phyloP scores from a whole-genome alignment of 1,140 invertebrate species.

The Frieseomelitta varia region DNA sequence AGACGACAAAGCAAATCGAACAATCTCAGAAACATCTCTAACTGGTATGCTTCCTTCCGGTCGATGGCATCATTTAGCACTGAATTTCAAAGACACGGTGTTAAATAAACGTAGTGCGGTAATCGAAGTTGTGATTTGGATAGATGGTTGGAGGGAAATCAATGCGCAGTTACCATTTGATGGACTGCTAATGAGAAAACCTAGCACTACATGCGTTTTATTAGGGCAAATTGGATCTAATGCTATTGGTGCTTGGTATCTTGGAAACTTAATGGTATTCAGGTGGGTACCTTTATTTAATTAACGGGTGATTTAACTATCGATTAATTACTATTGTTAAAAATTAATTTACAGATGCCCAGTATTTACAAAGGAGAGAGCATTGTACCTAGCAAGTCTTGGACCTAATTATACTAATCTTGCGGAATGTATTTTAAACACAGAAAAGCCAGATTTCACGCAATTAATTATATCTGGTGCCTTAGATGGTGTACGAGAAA shows the following conservation, averaged over 20 bases:
- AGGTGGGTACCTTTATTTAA: conserved; percentile 62
- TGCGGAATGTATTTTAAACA: conserved; percentile 81
- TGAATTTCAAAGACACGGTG: conserved; percentile 85
- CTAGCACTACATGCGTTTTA: conserved; percentile 81
- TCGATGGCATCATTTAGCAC: conserved; percentile 84
- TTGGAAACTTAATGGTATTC: conserved; percentile 83
- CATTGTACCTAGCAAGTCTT: conserved; percentile 80
- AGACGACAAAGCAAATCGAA: conserved; percentile 82
- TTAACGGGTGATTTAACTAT: not conserved
- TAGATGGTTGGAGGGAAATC: conserved; percentile 82
- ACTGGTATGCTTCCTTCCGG: conserved; percentile 80
- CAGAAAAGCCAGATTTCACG: conserved; percentile 80
- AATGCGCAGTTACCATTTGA: conserved; percentile 81
- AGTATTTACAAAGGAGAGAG: conserved; percentile 81
- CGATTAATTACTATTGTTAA: conserved; percentile 19
- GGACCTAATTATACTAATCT: conserved; percentile 83
- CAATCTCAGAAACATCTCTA: conserved; percentile 83
- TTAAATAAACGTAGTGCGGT: conserved; percentile 83
- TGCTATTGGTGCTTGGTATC: conserved; percentile 79
- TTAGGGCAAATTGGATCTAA: conserved; percentile 80
- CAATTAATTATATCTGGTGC: conserved; percentile 78
- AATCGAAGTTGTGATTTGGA: conserved; percentile 83
- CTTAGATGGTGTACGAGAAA: conserved; percentile 76
- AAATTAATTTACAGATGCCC: conserved; percentile 74
- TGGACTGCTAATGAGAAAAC: conserved; percentile 81